Conservation (phyloP, 2,888 invertebrate genomes). For the Tachina lurida region DNA sequence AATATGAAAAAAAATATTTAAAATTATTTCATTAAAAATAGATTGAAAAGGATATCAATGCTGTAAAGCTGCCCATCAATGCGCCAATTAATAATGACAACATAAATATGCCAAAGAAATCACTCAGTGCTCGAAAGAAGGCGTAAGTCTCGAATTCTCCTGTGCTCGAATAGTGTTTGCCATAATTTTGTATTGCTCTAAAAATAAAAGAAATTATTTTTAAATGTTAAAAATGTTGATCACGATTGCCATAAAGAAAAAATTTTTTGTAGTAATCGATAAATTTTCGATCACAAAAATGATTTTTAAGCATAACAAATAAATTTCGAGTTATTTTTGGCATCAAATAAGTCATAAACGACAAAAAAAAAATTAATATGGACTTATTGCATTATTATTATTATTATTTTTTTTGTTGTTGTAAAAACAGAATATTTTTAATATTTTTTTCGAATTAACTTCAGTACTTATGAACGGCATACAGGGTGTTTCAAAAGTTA, state of each 20-base stretch:
- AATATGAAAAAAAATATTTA: slow-evolving; percentile 16
- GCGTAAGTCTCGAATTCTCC: slow-evolving; percentile 94
- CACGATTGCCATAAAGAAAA: not conserved
- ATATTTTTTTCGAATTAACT: no score
- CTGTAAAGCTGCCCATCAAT: slow-evolving; percentile 95
- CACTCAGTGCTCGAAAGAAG: slow-evolving; percentile 93
- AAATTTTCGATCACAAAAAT: no score
- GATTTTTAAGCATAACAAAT: no score
- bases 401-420: no score
- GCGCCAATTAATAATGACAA: slow-evolving; percentile 96
- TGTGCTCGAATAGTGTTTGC: slow-evolving; percentile 91
- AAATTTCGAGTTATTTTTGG: no score
- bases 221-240: not conserved
- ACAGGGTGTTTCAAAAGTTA: no score
- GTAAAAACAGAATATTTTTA: no score
- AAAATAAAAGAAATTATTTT: slow-evolving; percentile 48
- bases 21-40: not conserved
- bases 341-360: no score
- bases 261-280: no score
- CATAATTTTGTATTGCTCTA: slow-evolving; percentile 94
- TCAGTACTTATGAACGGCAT: no score
- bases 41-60: slow-evolving; percentile 92
- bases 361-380: no score
- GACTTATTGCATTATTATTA: no score
- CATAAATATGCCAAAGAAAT: slow-evolving; percentile 96